phyloP scores from a whole-genome alignment of 2,797 vertebrate genomes.

The Amblyraja radiata region DNA sequence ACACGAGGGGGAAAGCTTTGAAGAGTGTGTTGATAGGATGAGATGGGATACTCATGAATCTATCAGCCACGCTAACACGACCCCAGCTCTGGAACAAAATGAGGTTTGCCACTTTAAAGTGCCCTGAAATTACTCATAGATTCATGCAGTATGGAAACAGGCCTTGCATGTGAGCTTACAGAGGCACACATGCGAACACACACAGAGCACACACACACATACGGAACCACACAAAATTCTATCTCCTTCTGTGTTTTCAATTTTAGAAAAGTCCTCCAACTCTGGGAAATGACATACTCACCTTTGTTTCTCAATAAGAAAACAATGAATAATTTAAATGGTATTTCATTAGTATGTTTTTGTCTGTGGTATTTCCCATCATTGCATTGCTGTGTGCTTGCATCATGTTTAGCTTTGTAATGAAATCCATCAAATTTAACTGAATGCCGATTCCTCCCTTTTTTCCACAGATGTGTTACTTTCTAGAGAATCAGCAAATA shows the following conservation, averaged over 20 bases:
- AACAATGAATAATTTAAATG: background rate
- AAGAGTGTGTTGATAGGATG: too few relatives aligned
- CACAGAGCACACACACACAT: too few relatives aligned
- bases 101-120: too few relatives aligned
- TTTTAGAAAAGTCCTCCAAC: background rate
- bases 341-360: constrained; percentile 22
- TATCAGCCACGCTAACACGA: too few relatives aligned
- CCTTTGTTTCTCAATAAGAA: background rate
- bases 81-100: too few relatives aligned
- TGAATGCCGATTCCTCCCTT: constrained; percentile 9
- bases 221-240: background rate
- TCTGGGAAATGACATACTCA: background rate
- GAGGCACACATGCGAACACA: too few relatives aligned
- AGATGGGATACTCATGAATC: too few relatives aligned
- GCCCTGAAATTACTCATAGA: too few relatives aligned
- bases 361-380: constrained; percentile 31
- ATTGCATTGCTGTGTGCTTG: constrained; percentile 23
- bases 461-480: constrained; percentile 1
- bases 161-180: too few relatives aligned
- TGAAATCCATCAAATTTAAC: constrained; percentile 26
- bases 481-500: background rate
- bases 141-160: too few relatives aligned
- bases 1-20: too few relatives aligned
- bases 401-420: constrained; percentile 28
- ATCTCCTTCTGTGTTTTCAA: background rate